Evolutionary conservation across 2,797 vertebrate genomes (phyloP), one percentile per base, ranked within the genome.

Genomic region (Ambastaia sidthimunki): DNA sequence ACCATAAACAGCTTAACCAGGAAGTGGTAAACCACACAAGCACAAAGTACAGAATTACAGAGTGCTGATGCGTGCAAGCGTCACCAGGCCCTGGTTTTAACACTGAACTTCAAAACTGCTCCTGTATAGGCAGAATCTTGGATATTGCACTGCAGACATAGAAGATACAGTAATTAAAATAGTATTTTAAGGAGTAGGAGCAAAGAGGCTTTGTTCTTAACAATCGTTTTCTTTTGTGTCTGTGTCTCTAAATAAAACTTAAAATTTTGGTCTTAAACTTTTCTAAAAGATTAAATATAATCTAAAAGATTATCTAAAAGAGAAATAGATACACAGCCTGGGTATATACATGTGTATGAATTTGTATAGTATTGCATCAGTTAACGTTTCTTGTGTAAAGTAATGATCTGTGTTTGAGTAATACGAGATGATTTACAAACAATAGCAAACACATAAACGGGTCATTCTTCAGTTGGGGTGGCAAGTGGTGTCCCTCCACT

Each of bases 41-140:
- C 4, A 18, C 37, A 69, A 28, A 69, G 12, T 57, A 47, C 54
- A 31, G 21, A 21, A 60, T 60, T 60, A 60, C 55, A 28, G 34
- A 44, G 65, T 19, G 18, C 23, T 77, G 52, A 47, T 1, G 16
- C 34, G 28, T 7, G 48, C n/a, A 52, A n/a, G 52, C 21, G 68
- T 57, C 23, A n/a, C 50, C 50, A 68, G 34, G 19, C 41, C 16
- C 52, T 57, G 21, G 7, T 57, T 68, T 76, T 31, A 68, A 25
- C 15, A n/a, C 0, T 18, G 1, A 6, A 65, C 12, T 65, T 54
- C 7, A 18, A 37, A 54, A 44, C 19, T 13, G 48, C 3, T 4
- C 0, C 16, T 13, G 28, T 23, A 44, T 44, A 57, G 23, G 18
- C 37, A 11, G 1, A 59, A 68, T 12, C 11, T 28, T 68, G 74